A percentile compares a stretch with the other conserved stretches of the same genome.
These are phyloP conservation scores for Dunckerocampus dactyliophorus DNA, from an alignment of 2,113 vertebrate species.

Conservation along the genomic window DNA sequence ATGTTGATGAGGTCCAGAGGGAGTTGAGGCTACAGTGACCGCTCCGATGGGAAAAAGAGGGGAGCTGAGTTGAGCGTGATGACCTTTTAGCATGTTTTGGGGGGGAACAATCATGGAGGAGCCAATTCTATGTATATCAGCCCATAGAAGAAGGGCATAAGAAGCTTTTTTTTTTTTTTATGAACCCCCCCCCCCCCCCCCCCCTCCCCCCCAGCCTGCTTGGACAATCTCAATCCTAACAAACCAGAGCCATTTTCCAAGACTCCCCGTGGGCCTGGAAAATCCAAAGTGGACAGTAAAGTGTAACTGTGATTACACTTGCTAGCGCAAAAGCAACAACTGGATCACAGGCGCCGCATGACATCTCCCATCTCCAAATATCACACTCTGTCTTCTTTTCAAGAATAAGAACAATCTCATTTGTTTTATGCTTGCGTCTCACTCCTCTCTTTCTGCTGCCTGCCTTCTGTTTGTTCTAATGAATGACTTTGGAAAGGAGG, in stretches of 20 bases:
- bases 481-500: slow-evolving; percentile 72
- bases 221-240: slow-evolving; percentile 42
- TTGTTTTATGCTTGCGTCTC: slow-evolving; percentile 52
- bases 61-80: slow-evolving; percentile 31
- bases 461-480: slow-evolving; percentile 75
- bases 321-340: slow-evolving; percentile 37
- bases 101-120: slow-evolving; percentile 49
- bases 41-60: slow-evolving; percentile 30
- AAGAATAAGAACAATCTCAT: slow-evolving; percentile 58
- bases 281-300: slow-evolving; percentile 48
- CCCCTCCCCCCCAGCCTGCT: neutral
- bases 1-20: slow-evolving; percentile 38
- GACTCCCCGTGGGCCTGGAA: slow-evolving; percentile 22
- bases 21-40: slow-evolving; percentile 29
- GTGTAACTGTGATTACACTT: slow-evolving; percentile 49
- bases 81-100: slow-evolving; percentile 48
- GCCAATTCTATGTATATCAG: slow-evolving; percentile 54
- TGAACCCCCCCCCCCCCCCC: slow-evolving; percentile 47
- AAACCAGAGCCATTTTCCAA: slow-evolving; percentile 28
- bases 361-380: slow-evolving; percentile 32
- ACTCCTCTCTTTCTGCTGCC: slow-evolving; percentile 46
- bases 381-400: slow-evolving; percentile 20
- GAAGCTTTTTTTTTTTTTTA: slow-evolving; percentile 69
- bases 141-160: slow-evolving; percentile 47
- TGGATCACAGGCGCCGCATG: slow-evolving; percentile 36